phyloP scores from a whole-genome alignment of 2,113 vertebrate genomes.

The Carassius auratus region DNA sequence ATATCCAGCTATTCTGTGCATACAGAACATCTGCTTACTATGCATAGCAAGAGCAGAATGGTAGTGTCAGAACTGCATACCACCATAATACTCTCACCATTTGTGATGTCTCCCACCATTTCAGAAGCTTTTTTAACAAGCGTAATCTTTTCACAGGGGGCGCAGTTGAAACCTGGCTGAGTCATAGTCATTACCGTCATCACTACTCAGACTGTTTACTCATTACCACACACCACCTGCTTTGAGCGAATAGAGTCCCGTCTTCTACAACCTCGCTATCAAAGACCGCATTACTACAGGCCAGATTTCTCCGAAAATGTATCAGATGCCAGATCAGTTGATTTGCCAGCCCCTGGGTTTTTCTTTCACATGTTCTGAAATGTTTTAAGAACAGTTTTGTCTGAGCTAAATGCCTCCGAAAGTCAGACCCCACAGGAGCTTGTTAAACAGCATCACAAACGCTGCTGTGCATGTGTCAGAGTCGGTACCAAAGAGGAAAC shows the following conservation, averaged over 20 bases:
- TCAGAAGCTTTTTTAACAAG: background rate
- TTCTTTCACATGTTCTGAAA: slow-evolving; percentile 4
- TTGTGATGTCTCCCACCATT: background rate
- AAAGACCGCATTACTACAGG: background rate
- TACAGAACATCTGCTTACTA: background rate
- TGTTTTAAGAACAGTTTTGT: background rate
- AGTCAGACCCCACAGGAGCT: slow-evolving; percentile 24
- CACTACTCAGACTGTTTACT: background rate
- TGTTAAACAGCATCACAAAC: slow-evolving; percentile 17
- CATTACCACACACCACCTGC: slow-evolving; percentile 27
- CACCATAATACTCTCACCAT: background rate
- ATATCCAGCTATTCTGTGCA: background rate
- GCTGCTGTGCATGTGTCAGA: slow-evolving; percentile 11
- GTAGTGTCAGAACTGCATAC: background rate
- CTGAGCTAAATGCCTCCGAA: slow-evolving; percentile 15
- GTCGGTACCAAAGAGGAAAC: slow-evolving; percentile 8
- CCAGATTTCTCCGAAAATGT: background rate
- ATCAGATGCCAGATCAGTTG: background rate
- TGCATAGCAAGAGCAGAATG: background rate
- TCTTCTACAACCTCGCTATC: background rate
- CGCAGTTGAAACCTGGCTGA: background rate
- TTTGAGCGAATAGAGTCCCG: background rate
- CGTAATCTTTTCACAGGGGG: background rate
- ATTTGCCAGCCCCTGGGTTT: background rate
- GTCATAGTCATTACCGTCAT: slow-evolving; percentile 27